Evolutionary conservation across 2,888 invertebrate species (phyloP), one percentile per base, ranked within the genome.

Genomic region (Isoperla grammatica): DNA sequence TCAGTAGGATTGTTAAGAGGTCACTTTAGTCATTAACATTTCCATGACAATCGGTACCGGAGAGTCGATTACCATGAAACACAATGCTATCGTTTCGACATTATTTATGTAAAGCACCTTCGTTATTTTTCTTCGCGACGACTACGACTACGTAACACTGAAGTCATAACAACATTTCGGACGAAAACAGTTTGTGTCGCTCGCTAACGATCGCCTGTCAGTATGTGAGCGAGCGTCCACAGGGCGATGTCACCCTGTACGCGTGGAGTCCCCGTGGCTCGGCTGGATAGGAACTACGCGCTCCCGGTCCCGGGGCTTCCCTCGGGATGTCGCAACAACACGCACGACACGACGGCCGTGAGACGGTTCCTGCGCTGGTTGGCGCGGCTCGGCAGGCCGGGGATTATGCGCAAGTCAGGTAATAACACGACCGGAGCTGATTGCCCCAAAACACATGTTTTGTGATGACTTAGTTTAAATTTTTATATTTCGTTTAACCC

Each of bases 291-390:
- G 22, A 46, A 22, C 22, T 20, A 46, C 20, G 20, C 46, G 8
- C 46, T 22, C 46, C 22, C 46, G n/a, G 42, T 15, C 42, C 5
- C 43, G 17, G 43, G 8, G 17, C 12, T 12, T 2, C 12, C 46
- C n/a, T 1, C 46, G 12, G 20, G 20, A 12, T 46, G 46, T 20
- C 3, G 46, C 3, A 9, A 15, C 17, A 20, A 46, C 12, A 22
- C 46, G 6, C 12, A 17, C 17, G 20, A 46, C 39, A 61, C 73
- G 15, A 75, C 78, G 23, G 77, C 77, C 8, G 78, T 79, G 11
- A 76, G 79, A 64, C 71, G 79, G 60, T 79, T 79, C 68, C 73
- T 80, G 63, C 73, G 78, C 67, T 79, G 79, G 79, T 78, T 80
- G 67, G 75, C 78, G 46, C 75, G 78, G 63, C 72, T 79, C 35